phyloP scores from a whole-genome alignment of 2,888 invertebrate genomes.

The Lymantria monacha region DNA sequence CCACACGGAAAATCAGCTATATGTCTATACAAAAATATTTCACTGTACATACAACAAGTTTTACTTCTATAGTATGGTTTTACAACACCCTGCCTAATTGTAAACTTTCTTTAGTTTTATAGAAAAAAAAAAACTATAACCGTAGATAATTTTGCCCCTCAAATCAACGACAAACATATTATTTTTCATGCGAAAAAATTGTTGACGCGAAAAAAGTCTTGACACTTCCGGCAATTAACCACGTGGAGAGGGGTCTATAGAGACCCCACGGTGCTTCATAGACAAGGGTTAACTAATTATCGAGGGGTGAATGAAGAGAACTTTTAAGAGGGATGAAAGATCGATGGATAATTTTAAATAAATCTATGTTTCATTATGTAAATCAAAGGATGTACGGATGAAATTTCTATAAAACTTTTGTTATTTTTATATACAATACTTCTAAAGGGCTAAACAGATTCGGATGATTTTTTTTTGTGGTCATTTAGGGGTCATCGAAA shows the following conservation, averaged over 20 bases:
- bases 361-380: too few species aligned
- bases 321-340: not conserved
- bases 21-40: too few species aligned
- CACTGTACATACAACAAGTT: too few species aligned
- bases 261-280: conserved; percentile 20
- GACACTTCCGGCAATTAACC: conserved; percentile 38
- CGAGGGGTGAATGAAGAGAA: conserved; percentile 5
- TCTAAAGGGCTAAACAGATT: too few species aligned
- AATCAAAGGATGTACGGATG: too few species aligned
- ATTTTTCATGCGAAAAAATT: conserved; percentile 14
- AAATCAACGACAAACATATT: conserved; percentile 1
- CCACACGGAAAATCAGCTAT: too few species aligned
- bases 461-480: too few species aligned
- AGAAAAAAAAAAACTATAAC: not conserved
- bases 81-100: too few species aligned
- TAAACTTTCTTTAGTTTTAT: not conserved
- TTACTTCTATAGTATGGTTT: too few species aligned
- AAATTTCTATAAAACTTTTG: too few species aligned
- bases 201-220: conserved; percentile 32
- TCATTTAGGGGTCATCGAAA: too few species aligned
- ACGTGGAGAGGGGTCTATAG: conserved; percentile 24
- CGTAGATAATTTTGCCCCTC: not conserved
- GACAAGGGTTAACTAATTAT: conserved; percentile 52
- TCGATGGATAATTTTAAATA: not conserved
- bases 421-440: too few species aligned